Percentiles rank a stretch among this genome's conserved stretches.
phyloP scores from a whole-genome alignment of 2,113 vertebrate genomes.

The Nanger granti region DNA sequence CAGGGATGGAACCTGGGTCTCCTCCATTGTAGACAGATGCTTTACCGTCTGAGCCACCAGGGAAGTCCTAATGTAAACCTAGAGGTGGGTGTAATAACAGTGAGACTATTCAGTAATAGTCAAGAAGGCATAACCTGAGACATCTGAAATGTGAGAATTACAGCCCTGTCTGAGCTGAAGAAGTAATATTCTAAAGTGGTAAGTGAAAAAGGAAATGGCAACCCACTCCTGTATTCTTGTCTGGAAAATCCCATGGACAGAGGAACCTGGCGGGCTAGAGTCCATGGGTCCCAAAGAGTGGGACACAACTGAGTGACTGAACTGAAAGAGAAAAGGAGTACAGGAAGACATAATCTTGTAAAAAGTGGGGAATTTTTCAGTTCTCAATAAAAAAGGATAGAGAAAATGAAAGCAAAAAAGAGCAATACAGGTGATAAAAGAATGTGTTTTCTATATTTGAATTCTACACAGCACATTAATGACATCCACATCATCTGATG shows the following conservation, averaged over 20 bases:
- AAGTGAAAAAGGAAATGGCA: background rate
- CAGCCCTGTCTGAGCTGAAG: background rate
- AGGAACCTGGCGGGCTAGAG: rapidly evolving
- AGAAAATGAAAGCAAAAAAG: background rate
- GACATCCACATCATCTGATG: background rate
- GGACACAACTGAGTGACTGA: background rate
- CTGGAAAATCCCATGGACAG: background rate
- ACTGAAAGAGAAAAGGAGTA: background rate
- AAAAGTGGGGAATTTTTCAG: background rate
- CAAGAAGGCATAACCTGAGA: background rate
- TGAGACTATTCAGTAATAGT: background rate
- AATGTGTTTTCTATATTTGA: background rate
- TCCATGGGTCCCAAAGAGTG: background rate
- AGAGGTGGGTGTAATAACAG: background rate
- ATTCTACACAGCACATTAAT: background rate
- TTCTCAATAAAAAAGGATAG: background rate
- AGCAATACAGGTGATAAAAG: background rate
- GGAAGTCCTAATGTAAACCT: background rate
- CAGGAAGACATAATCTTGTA: background rate
- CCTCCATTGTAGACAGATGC: too few relatives aligned
- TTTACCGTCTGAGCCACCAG: too few relatives aligned
- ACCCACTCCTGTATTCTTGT: background rate
- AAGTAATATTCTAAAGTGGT: background rate
- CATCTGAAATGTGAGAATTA: background rate
- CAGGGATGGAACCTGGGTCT: too few relatives aligned